Percentiles rank a stretch among this genome's conserved stretches.
phyloP scores from a whole-genome alignment of 2,113 vertebrate species.

The Zosterops japonicus region DNA sequence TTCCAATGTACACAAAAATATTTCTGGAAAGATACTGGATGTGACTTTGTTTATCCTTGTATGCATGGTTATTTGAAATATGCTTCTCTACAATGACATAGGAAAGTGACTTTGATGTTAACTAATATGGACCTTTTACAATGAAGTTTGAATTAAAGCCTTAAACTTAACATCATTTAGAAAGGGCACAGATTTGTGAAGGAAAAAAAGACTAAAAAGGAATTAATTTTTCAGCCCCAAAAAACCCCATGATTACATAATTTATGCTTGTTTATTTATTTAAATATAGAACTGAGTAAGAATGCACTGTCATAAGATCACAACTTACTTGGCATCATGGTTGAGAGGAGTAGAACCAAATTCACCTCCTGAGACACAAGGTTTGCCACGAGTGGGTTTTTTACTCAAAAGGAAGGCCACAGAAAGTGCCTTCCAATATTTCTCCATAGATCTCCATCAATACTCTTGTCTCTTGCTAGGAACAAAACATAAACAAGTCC shows the following conservation, averaged over 20 bases:
- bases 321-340: background rate
- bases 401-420: background rate
- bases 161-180: background rate
- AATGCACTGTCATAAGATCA: background rate
- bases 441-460: background rate
- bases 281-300: background rate
- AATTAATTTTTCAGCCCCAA: background rate
- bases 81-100: background rate
- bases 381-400: background rate
- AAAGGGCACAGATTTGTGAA: background rate
- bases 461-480: background rate
- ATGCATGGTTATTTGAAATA: background rate
- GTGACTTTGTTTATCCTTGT: background rate
- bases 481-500: background rate
- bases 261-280: background rate
- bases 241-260: accelerated
- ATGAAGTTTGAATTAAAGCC: background rate
- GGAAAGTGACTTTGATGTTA: background rate
- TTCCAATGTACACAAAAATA: background rate
- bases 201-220: background rate
- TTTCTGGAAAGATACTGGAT: background rate
- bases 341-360: background rate
- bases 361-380: background rate
- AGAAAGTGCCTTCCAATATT: background rate
- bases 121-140: background rate